Evolutionary conservation across 2,888 invertebrate genomes (phyloP).

Genomic region (Bruchidius siliquastri): DNA sequence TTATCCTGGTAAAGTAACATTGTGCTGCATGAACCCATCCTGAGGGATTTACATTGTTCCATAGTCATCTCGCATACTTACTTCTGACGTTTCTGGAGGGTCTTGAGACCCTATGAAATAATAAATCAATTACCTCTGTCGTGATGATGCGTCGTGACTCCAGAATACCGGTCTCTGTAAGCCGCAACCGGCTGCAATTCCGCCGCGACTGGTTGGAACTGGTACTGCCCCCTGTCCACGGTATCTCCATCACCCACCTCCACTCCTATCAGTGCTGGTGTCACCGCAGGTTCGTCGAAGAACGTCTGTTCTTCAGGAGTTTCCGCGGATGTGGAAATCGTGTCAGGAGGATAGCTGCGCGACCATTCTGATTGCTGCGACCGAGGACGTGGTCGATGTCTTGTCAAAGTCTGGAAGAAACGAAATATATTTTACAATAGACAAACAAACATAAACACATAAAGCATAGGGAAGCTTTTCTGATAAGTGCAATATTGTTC

Average conservation of each 20-base stretch:
- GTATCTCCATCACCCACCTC: slow-evolving; percentile 34
- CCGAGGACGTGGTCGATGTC: slow-evolving; percentile 57
- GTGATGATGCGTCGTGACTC: neutral
- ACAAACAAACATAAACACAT: no score
- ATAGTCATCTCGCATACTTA: no score
- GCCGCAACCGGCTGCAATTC: slow-evolving; percentile 17
- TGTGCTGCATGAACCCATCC: no score
- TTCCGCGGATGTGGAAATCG: slow-evolving; percentile 26
- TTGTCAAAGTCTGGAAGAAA: slow-evolving; percentile 54
- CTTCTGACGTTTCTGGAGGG: no score
- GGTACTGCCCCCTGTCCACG: slow-evolving; percentile 25
- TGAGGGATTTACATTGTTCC: no score
- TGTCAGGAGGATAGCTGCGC: slow-evolving; percentile 62
- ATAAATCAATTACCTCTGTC: slow-evolving; percentile 32
- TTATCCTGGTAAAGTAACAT: no score
- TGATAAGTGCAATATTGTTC: no score
- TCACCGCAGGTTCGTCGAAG: slow-evolving; percentile 52
- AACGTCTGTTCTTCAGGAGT: slow-evolving; percentile 53
- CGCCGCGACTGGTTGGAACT: slow-evolving; percentile 2
- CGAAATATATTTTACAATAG: neutral
- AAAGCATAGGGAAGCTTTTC: no score
- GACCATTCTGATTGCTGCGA: slow-evolving; percentile 63
- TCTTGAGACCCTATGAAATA: no score
- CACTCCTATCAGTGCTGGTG: slow-evolving; percentile 48
- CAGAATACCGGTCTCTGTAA: slow-evolving; percentile 17